Evolutionary conservation across 2,888 invertebrate species (phyloP).

Genomic region (Athetis lepigone): DNA sequence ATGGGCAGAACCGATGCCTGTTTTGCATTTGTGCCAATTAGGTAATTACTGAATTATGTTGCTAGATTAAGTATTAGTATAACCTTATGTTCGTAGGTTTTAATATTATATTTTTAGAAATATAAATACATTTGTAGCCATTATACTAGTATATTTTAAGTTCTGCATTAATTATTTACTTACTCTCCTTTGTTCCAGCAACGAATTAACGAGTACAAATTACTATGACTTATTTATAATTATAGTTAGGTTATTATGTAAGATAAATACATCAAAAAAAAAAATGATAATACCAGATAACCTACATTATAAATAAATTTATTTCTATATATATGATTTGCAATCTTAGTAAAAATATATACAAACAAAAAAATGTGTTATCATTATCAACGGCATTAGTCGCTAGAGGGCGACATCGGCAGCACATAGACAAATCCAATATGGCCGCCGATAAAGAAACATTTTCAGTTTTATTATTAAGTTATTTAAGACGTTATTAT

Average conservation of each 20-base stretch:
- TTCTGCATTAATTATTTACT: slow-evolving; percentile 1
- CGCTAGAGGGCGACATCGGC: slow-evolving; percentile 74
- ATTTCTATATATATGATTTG: slow-evolving; percentile 26
- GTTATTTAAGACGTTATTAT: slow-evolving; percentile 4
- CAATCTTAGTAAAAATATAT: slow-evolving; percentile 35
- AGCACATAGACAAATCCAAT: slow-evolving; percentile 73
- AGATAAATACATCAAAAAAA: slow-evolving; percentile 60
- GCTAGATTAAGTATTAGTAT: too few relatives aligned
- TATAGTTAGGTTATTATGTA: slow-evolving; percentile 36
- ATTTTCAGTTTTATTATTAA: slow-evolving; percentile 4
- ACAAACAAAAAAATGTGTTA: slow-evolving; percentile 35
- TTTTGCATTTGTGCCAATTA: background rate
- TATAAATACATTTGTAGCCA: too few relatives aligned
- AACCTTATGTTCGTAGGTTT: too few relatives aligned
- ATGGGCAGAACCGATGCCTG: background rate
- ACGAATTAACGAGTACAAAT: slow-evolving; percentile 1
- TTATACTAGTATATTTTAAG: too few relatives aligned
- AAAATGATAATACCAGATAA: slow-evolving; percentile 63
- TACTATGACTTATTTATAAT: slow-evolving; percentile 35
- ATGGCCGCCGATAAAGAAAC: slow-evolving; percentile 74
- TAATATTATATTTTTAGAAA: too few relatives aligned
- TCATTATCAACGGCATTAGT: slow-evolving; percentile 31
- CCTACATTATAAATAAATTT: slow-evolving; percentile 61
- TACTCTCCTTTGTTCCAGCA: background rate
- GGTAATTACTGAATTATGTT: too few relatives aligned